Base-by-base conservation (phyloP, 1,140 invertebrate species). In the Zaprionus capensis region DNA sequence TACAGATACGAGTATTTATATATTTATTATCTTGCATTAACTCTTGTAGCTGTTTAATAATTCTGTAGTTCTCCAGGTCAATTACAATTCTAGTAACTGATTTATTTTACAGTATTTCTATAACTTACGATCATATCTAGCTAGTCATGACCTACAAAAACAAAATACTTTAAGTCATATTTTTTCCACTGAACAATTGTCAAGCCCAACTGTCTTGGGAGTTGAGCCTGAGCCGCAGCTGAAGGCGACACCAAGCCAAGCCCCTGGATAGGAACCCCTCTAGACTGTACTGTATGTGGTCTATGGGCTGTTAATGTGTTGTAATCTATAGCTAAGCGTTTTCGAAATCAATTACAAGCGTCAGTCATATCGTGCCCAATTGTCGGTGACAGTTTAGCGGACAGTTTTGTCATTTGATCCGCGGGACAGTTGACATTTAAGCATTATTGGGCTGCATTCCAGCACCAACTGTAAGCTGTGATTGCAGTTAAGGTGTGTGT, bases 271-370 rank as follows among this genome's bases (percentile, higher is more conserved):
- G 41, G n/a, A 46, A n/a, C 28, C 31, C 61, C 63, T 56, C 44
- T 71, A 58, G 71, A 58, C 72, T 49, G 7, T 41, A 0, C 15
- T n/a, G 4, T 7, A 12, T 49, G 17, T 5, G 17, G 7, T 41
- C 41, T 46, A 7, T 46, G 41, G 59, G 51, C 53, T 59, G 76
- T 75, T 86, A 86, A 87, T 86, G 82, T 83, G 80, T 75, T 88
- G 82, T 86, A 87, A 86, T 80, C 82, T 76, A 74, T 74, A 74
- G 80, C 80, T 86, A 88, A 87, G 84, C 80, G 70, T 69, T 86
- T 82, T 68, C 70, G 36, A 87, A 86, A 86, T 83, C 83, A 86
- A 87, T 86, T 86, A 87, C 76, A 83, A 87, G 82, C 82, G 82
- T 88, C 82, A 71, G 62, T 88, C 83, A 83, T 80, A 74, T 82